phyloP scores from a whole-genome alignment of 2,113 vertebrate genomes.

The Pan troglodytes region NHGRI_mPanTro3-v2.1_pri NC_072407.2:19713501-19714000 shows the following conservation, averaged over 20 bases:
- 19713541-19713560: not conserved
- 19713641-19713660: not conserved
- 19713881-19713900: conserved; percentile 79
- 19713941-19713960: conserved; percentile 77
- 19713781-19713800: conserved; percentile 68
- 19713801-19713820: conserved; percentile 71
- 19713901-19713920: conserved; percentile 77
- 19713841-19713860: conserved; percentile 76
- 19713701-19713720: conserved; percentile 39
- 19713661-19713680: not conserved
- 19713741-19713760: conserved; percentile 70
- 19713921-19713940: conserved; percentile 79
- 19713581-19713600: not conserved
- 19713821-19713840: conserved; percentile 35
- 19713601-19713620: not conserved
- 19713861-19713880: conserved; percentile 79
- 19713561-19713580: not conserved
- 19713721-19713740: conserved; percentile 59
- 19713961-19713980: conserved; percentile 62
- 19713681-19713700: not conserved
- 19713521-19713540: not conserved
- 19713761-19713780: conserved; percentile 61
- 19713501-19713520: not conserved
- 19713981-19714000: conserved; percentile 63
- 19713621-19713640: not conserved